A percentile compares a stretch with the other conserved stretches of the same genome.
These are phyloP conservation scores for Micropoecilia bifurca DNA, from an alignment of 2,797 vertebrate species.

Conservation along the genomic window DNA sequence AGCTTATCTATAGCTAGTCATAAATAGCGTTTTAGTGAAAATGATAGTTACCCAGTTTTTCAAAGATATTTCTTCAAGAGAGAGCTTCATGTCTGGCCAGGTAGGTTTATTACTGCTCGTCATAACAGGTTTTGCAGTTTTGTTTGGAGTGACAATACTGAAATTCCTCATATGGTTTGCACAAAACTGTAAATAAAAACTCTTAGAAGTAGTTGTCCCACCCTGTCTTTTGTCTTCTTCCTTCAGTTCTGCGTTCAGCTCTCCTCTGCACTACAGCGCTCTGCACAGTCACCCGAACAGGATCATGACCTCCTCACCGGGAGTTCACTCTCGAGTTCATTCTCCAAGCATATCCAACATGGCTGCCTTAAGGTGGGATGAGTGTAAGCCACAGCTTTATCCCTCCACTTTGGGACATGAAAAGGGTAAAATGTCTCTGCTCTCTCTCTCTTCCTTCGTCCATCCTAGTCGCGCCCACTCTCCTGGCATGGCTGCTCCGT, in stretches of 20 bases:
- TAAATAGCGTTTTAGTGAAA: background rate
- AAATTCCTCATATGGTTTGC: background rate
- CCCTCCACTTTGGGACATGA: background rate
- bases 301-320: slow-evolving; percentile 77
- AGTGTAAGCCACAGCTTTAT: background rate
- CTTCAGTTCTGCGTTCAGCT: slow-evolving; percentile 65
- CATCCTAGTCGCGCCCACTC: slow-evolving; percentile 91
- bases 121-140: background rate
- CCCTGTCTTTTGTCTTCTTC: background rate
- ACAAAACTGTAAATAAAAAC: background rate
- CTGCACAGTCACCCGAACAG: slow-evolving; percentile 91
- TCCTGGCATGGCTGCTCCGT: slow-evolving; percentile 92
- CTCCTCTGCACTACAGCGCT: slow-evolving; percentile 92
- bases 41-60: background rate
- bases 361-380: slow-evolving; percentile 92
- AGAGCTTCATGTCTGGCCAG: background rate
- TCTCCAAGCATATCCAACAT: slow-evolving; percentile 95
- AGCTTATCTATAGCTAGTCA: background rate
- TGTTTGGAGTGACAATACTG: background rate
- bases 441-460: background rate
- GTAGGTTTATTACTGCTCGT: background rate
- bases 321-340: slow-evolving; percentile 88
- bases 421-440: too few relatives aligned
- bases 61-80: background rate
- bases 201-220: slow-evolving; percentile 6